Percentiles rank a stretch among this genome's conserved stretches.
Evolutionary conservation across 2,797 vertebrate species (phyloP).

Genomic region (Manis javanica): DNA sequence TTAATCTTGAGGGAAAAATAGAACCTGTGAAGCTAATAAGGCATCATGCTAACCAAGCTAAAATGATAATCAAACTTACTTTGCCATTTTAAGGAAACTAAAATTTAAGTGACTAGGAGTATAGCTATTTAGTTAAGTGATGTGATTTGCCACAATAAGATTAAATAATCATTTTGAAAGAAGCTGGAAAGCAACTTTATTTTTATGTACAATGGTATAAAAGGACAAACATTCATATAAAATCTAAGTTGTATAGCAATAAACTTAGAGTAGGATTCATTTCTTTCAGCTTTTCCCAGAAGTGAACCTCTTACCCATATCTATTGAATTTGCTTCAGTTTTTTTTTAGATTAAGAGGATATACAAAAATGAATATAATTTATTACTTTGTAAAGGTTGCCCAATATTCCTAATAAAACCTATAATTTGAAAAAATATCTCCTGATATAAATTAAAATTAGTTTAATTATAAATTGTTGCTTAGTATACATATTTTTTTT

Average conservation of each 20-base stretch:
- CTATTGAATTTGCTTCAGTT: neutral
- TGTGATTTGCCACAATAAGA: neutral
- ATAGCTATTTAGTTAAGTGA: neutral
- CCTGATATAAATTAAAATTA: neutral
- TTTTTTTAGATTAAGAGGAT: neutral
- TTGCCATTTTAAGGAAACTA: slow-evolving; percentile 23
- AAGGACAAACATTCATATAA: slow-evolving; percentile 8
- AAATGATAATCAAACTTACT: neutral
- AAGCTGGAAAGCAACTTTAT: slow-evolving; percentile 27
- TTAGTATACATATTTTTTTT: neutral
- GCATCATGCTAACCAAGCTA: neutral
- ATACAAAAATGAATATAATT: neutral
- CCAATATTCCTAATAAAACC: neutral
- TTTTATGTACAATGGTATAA: neutral
- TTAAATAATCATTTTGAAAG: slow-evolving; percentile 10
- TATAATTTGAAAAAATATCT: neutral
- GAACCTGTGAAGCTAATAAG: neutral
- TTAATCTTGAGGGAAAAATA: neutral
- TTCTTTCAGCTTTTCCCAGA: slow-evolving; percentile 26
- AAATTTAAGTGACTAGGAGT: neutral
- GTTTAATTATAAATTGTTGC: slow-evolving; percentile 1
- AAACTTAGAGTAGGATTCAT: neutral
- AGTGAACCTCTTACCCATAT: neutral
- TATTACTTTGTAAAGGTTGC: slow-evolving; percentile 44
- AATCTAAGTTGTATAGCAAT: neutral